Base-by-base conservation (phyloP, 2,888 invertebrate species). In the Glaucopsyche alexis region DNA sequence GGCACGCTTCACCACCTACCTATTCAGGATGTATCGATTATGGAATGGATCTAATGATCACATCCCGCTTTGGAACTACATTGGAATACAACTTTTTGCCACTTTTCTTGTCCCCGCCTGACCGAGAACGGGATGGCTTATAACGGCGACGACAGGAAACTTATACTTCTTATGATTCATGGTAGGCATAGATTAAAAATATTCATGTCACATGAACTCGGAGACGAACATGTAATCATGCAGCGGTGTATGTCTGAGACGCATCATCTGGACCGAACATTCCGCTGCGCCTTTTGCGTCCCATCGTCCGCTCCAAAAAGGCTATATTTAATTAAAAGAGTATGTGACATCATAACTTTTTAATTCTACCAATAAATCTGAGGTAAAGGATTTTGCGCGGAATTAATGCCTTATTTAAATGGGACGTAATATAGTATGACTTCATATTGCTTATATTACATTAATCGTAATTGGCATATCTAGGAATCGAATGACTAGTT, bases 1-100 rank as follows among this genome's bases (percentile, higher is more conserved):
- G 81, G 89, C 91, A 89, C 89, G 86, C 88, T 88, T 87, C 83
- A 81, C 86, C 88, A 87, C 90, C 89, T 87, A 85, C 90, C 88
- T 88, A 87, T 91, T 90, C 89, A 91, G 91, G 93, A 91, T 90
- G 87, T 85, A 82, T 86, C 88, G 82, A 83, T 89, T 92, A 92
- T 91, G 93, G 91, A 85, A 83, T 84, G 87, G 87, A 83, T 90
- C 92, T 92, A 93, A 93, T 91, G 93, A 91, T 89, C 84, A 85
- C 81, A 82, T 85, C 91, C 89, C 82, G 82, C 79, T 89, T 87
- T 86, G 90, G 89, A 79, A 78, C 81, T 84, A 85, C 85, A 83
- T 84, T 85, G 85, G 85, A 84, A 83, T 84, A 82, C 91, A 78
- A 81, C 84, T 92, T 91, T 90, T 91, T 92, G 81, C 84, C 71